Evolutionary conservation across 2,797 vertebrate species (phyloP), one percentile per base, ranked within the genome.

Genomic region (Spatula versicolor): DNA sequence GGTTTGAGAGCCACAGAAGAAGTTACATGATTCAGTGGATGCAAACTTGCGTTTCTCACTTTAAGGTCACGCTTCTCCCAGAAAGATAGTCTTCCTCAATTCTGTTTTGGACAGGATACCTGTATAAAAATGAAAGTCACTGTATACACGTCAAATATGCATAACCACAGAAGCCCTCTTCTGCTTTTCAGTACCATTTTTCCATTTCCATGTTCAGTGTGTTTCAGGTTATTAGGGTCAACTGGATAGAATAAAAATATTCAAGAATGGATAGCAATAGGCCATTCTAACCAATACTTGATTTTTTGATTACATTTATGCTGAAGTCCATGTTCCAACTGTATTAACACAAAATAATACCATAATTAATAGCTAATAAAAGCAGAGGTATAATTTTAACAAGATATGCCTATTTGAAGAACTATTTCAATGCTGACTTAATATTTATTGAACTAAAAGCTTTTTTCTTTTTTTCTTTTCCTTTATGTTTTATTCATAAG

Each of bases 401-500:
- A 64, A 72, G 30, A 78, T 89, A 69, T 90, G n/a, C 76, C 46
- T 93, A 68, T 87, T 48, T 90, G 62, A 90, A 93, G 39, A 92
- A 96, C 72, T 76, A 94, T 41, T 94, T 95, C 69, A 95, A 75
- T 71, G 62, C 17, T 93, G 84, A 91, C 35, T 96, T 97, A 41
- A 62, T 89, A 90, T 96, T 94, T 92, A 92, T 76, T 86, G 90
- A 93, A 78, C 52, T 60, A 75, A 94, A 93, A 82, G 8, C 15
- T 73, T 67, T 78, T 79, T 86, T 82, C 30, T 30, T 25, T 63
- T 73, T 81, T 39, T 81, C 43, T 39, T 39, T 30, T 59, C n/a
- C 59, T 89, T 78, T 87, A 96, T 96, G 86, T 89, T 96, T 97
- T 96, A 97, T 97, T 94, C 67, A 97, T 96, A 74, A 94, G 69